phyloP scores from a whole-genome alignment of 2,113 vertebrate genomes.

The Chlorodrepanis virens region DNA sequence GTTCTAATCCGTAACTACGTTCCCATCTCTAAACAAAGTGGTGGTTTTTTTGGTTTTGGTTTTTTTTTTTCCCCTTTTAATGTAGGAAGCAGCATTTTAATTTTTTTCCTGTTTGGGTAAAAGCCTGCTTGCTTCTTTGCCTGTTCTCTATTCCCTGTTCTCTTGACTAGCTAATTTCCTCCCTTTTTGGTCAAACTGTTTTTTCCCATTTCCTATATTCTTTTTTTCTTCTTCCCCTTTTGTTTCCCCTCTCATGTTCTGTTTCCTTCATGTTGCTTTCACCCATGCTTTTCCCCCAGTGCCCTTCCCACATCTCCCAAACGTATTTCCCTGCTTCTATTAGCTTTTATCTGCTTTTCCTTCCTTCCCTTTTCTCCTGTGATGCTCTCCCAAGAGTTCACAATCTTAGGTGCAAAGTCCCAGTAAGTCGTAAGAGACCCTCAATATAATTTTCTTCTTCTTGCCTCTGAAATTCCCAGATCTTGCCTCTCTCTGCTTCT shows the following conservation, averaged over 20 bases:
- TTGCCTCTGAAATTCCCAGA: background rate
- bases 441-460: background rate
- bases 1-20: background rate
- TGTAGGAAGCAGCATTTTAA: background rate
- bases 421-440: background rate
- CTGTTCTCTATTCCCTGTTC: background rate
- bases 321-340: background rate
- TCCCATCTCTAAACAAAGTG: background rate
- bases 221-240: background rate
- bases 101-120: background rate
- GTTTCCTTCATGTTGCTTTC: background rate
- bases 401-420: background rate
- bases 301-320: background rate
- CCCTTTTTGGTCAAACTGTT: background rate
- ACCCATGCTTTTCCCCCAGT: fast-evolving
- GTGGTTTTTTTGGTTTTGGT: too few relatives aligned
- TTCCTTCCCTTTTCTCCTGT: background rate
- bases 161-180: background rate
- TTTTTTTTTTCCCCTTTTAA: background rate
- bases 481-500: background rate
- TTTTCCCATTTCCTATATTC: background rate
- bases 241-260: background rate
- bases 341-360: background rate
- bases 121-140: background rate
- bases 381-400: background rate